phyloP scores from a whole-genome alignment of 2,797 vertebrate genomes.

The Aplochiton taeniatus region DNA sequence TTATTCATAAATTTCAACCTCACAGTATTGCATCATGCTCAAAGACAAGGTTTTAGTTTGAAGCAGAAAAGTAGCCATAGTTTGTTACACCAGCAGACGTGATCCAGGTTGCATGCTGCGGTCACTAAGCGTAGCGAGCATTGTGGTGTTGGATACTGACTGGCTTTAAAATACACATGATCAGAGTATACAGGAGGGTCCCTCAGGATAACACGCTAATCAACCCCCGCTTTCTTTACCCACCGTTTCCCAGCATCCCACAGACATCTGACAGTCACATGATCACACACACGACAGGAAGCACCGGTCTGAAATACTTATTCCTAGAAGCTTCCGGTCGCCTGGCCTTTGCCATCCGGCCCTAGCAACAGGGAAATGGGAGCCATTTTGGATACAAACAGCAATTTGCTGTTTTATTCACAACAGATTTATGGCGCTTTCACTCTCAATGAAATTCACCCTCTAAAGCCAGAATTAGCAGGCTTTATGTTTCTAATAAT shows the following conservation, averaged over 20 bases:
- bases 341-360: neutral
- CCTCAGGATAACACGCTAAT: too few relatives aligned
- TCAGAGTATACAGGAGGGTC: neutral
- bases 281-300: constrained; percentile 19
- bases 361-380: neutral
- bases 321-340: neutral
- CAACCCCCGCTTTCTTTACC: neutral
- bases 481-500: too few relatives aligned
- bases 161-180: neutral
- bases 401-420: neutral
- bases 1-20: neutral
- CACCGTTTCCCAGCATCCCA: neutral
- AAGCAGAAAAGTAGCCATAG: neutral
- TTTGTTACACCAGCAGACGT: too few relatives aligned
- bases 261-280: constrained; percentile 25
- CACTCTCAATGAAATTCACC: too few relatives aligned
- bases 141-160: constrained; percentile 11
- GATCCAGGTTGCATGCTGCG: constrained; percentile 1
- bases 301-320: constrained; percentile 3
- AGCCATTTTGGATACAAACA: constrained; percentile 10
- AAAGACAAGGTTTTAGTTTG: constrained; percentile 16
- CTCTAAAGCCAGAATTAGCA: too few relatives aligned
- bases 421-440: neutral
- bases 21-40: constrained; percentile 6
- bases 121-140: constrained; percentile 6